Conservation (phyloP, 1,140 invertebrate genomes). For the Elysia chlorotica region DNA sequence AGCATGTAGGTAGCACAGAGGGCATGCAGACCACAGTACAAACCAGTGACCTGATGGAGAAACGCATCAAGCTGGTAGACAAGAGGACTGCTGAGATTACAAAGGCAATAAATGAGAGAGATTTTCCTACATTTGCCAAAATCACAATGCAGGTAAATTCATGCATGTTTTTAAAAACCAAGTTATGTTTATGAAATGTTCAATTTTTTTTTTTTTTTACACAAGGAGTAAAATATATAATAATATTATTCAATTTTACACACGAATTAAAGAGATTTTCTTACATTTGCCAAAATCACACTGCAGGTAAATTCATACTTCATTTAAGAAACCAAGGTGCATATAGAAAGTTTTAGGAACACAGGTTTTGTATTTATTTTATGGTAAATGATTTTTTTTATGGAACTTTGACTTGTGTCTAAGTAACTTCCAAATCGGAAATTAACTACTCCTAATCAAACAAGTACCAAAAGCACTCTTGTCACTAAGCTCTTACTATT, state of each 20-base stretch:
- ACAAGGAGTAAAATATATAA: too few relatives aligned
- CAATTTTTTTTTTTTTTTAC: too few relatives aligned
- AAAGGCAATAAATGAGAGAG: constrained; percentile 76
- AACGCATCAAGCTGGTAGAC: constrained; percentile 78
- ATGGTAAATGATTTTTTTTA: too few relatives aligned
- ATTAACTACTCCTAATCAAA: too few relatives aligned
- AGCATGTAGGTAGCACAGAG: constrained; percentile 84
- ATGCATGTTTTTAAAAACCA: neutral
- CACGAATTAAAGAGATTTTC: constrained; percentile 83
- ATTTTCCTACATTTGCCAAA: constrained; percentile 89
- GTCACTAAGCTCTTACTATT: too few relatives aligned
- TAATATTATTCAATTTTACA: too few relatives aligned
- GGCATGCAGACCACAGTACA: constrained; percentile 87
- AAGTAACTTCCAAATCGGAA: too few relatives aligned
- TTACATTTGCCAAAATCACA: constrained; percentile 87
- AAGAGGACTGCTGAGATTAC: constrained; percentile 72
- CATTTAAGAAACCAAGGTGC: neutral
- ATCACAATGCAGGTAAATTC: constrained; percentile 82
- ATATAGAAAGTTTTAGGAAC: neutral
- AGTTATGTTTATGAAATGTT: neutral
- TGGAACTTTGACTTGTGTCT: too few relatives aligned
- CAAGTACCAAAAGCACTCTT: too few relatives aligned
- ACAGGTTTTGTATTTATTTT: too few relatives aligned
- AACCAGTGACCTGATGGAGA: constrained; percentile 83
- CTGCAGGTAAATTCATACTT: constrained; percentile 71